A percentile compares a stretch with the other conserved stretches of the same genome.
Evolutionary conservation across 2,888 invertebrate species (phyloP).

Genomic region (Amphipyra berbera): DNA sequence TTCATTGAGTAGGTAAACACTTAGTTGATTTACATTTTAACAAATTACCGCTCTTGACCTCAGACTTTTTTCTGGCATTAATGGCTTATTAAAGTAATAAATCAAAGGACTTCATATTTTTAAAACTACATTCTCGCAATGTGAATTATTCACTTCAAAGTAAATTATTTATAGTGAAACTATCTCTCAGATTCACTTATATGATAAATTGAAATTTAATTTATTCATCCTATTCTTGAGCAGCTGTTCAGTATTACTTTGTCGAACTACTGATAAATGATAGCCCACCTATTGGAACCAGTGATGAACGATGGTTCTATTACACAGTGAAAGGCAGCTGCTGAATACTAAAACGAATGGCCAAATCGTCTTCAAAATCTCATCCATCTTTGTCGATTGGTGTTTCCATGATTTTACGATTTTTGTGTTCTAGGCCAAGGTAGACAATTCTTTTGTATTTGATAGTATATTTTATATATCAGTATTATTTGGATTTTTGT

Average conservation of each 20-base stretch:
- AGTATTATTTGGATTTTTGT: background rate
- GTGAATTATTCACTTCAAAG: conserved; percentile 14
- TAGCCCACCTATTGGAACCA: conserved; percentile 50
- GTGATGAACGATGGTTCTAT: conserved; percentile 60
- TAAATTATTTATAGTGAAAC: conserved; percentile 22
- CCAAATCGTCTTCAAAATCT: conserved; percentile 46
- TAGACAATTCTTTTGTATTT: conserved; percentile 1
- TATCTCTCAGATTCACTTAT: conserved; percentile 31
- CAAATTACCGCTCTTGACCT: conserved; percentile 34
- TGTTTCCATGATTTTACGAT: conserved; percentile 25
- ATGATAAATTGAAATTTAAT: conserved; percentile 47
- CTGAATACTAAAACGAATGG: conserved; percentile 55
- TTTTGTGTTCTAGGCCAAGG: conserved; percentile 24
- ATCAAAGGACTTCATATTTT: conserved; percentile 1
- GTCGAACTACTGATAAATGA: conserved; percentile 56
- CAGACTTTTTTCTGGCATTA: conserved; percentile 3
- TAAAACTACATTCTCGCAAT: background rate
- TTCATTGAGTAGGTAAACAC: conserved; percentile 15
- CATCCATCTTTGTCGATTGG: conserved; percentile 52
- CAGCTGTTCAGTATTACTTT: conserved; percentile 51
- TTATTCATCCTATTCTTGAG: conserved; percentile 39
- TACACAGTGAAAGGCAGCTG: conserved; percentile 45
- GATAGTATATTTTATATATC: background rate
- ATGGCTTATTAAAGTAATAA: background rate
- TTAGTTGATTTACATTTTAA: conserved; percentile 17